These are phyloP conservation scores for Sisyra nigra DNA, from an alignment of 2,888 invertebrate genomes.

Conservation along the genomic window DNA sequence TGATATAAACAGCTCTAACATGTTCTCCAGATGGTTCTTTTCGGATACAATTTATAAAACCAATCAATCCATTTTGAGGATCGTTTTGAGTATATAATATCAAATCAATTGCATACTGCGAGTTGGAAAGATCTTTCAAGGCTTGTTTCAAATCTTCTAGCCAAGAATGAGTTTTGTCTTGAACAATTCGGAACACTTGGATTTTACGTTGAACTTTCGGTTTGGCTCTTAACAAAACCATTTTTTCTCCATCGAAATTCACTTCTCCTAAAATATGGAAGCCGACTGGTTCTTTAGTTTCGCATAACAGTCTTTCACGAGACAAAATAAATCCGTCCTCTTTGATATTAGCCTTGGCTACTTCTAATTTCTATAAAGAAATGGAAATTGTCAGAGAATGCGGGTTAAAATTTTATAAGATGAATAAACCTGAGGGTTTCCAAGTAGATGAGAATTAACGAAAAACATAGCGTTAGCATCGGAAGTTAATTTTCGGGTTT, in stretches of 20 bases:
- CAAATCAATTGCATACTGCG: conserved; percentile 25
- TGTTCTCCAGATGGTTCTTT: conserved; percentile 45
- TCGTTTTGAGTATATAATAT: conserved; percentile 49
- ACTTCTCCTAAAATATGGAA: conserved; percentile 19
- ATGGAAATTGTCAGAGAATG: conserved; percentile 22
- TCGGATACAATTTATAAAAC: conserved; percentile 71
- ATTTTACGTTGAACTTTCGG: conserved; percentile 10
- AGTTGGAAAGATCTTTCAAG: conserved; percentile 12
- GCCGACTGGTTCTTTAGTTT: conserved; percentile 18
- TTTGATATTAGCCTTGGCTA: conserved; percentile 18
- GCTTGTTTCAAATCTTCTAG: conserved; percentile 19
- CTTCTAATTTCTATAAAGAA: conserved; percentile 16
- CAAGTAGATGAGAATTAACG: conserved; percentile 25
- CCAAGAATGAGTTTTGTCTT: conserved; percentile 20
- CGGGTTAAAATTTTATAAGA: conserved; percentile 12
- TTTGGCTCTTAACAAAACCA: conserved; percentile 20
- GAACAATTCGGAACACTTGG: conserved; percentile 17
- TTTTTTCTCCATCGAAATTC: conserved; percentile 17
- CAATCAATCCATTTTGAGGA: conserved; percentile 57
- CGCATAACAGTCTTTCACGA: conserved; percentile 16
- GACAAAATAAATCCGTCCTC: conserved; percentile 22
- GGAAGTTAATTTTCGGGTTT: conserved; percentile 38
- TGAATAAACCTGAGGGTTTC: conserved; percentile 33
- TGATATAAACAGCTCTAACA: conserved; percentile 43
- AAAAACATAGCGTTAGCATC: conserved; percentile 17